Base-by-base conservation (phyloP, 2,888 invertebrate species). In the Temnothorax unifasciatus region DNA sequence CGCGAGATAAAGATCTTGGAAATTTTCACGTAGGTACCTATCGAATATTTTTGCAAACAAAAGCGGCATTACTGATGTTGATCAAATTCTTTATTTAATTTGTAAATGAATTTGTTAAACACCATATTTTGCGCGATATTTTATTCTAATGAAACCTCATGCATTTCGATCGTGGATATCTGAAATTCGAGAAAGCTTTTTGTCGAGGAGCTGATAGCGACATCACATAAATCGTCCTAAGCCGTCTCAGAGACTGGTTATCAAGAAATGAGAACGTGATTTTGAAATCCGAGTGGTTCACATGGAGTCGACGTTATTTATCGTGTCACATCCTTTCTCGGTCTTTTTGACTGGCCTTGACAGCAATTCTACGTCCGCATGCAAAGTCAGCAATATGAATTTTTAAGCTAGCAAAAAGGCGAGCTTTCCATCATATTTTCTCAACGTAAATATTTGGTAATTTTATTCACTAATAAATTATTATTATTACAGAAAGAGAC, bases 191-290 rank as follows among this genome's bases (percentile, higher is more conserved):
- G 38, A 59, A 18, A 79, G n/a, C 25, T 79, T 73, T 71, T 71
- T 47, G 25, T 71, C 47, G 5, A 47, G 18, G 47, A 54, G 5
- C 13, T 29, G 47, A 8, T 71, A 57, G 18, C 21, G 47, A 13
- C 11, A n/a, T 76, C 69, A 34, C 21, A 47, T 71, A 79, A 79
- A 79, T 79, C 79, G 71, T 47, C 73, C 47, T 79, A 71, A 79
- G 79, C 59, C 71, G 13, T 71, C 79, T 79, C 38, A 50, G 57
- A 21, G 15, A 50, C 44, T 34, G 52, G 25, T 25, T 71, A 59
- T 59, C 73, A 21, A 71, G 79, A n/a, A 25, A 79, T 38, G 73
- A 50, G 18, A 73, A 47, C 47, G 47, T 71, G 57, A 57, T 21
- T 79, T 47, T 41, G 47, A 73, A 18, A 50, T 21, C 29, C 59